Evolutionary conservation across 2,113 vertebrate species (phyloP).

Genomic region (Junco hyemalis): DNA sequence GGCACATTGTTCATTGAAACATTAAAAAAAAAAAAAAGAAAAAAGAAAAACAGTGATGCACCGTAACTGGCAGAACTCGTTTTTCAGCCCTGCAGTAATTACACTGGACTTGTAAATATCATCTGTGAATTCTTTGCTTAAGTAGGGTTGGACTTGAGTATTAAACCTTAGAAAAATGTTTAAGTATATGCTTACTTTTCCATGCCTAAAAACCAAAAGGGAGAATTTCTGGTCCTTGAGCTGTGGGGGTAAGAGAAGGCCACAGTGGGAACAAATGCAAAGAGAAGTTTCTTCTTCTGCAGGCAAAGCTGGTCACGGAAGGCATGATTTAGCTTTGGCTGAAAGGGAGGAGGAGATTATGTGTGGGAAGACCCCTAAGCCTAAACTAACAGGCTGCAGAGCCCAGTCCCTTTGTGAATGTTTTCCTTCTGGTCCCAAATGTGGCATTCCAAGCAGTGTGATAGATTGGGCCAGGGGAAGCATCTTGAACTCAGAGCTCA

Average conservation of each 20-base stretch:
- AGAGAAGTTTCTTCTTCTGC: neutral
- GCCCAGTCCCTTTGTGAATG: neutral
- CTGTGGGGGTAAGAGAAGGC: neutral
- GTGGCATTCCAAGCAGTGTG: neutral
- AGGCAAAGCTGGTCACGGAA: neutral
- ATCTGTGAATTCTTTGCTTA: constrained; percentile 59
- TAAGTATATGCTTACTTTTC: neutral
- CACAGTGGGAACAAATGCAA: neutral
- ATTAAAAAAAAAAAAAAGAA: neutral
- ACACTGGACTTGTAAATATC: constrained; percentile 63
- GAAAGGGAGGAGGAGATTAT: neutral
- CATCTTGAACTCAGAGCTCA: fast-evolving
- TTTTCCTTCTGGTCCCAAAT: neutral
- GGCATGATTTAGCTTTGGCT: neutral
- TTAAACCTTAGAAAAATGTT: neutral
- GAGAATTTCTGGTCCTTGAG: neutral
- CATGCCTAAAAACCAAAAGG: neutral
- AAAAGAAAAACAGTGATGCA: constrained; percentile 49
- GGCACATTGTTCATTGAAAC: constrained; percentile 64
- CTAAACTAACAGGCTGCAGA: neutral
- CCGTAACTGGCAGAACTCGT: constrained; percentile 62
- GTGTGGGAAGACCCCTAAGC: neutral
- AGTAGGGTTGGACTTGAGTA: constrained; percentile 21
- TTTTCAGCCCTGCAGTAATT: constrained; percentile 64
- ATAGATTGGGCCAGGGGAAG: neutral